These are phyloP conservation scores for Diplogasteroides magnus DNA, from an alignment of 1,140 invertebrate species.

Conservation along the genomic window DNA sequence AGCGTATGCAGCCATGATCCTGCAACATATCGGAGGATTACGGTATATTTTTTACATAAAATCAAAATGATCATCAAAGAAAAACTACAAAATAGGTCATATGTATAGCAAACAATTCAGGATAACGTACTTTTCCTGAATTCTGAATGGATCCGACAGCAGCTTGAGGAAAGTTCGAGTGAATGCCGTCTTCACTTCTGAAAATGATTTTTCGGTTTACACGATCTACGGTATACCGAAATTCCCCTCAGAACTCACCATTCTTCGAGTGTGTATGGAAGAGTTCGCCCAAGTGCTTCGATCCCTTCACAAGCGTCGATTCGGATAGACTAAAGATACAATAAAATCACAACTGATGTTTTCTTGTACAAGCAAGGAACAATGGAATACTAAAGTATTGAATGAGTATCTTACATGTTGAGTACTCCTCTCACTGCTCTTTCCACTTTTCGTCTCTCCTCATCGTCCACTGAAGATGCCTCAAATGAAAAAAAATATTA, in stretches of 20 bases:
- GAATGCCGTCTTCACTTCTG: slow-evolving; percentile 38
- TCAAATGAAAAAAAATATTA: too few species aligned
- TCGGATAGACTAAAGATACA: slow-evolving; percentile 37
- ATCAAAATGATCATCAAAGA: too few species aligned
- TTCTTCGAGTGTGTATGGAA: slow-evolving; percentile 31
- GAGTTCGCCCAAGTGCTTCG: slow-evolving; percentile 34
- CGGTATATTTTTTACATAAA: too few species aligned
- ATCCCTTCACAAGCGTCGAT: slow-evolving; percentile 27
- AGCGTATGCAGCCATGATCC: slow-evolving; percentile 31
- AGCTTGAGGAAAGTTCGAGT: slow-evolving; percentile 28
- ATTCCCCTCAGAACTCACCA: slow-evolving; percentile 12
- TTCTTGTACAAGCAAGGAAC: too few species aligned
- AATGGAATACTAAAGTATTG: neutral
- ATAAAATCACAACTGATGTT: too few species aligned
- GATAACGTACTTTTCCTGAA: too few species aligned
- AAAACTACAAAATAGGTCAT: too few species aligned
- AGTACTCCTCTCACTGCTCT: neutral
- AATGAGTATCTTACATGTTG: neutral
- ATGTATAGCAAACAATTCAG: too few species aligned
- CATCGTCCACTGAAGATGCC: neutral
- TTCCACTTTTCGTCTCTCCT: neutral
- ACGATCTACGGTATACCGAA: neutral
- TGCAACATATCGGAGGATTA: too few species aligned
- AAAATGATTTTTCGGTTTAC: slow-evolving; percentile 5
- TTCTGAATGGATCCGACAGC: slow-evolving; percentile 21